phyloP scores from a whole-genome alignment of 2,888 invertebrate species.

The Epiblema foenella region DNA sequence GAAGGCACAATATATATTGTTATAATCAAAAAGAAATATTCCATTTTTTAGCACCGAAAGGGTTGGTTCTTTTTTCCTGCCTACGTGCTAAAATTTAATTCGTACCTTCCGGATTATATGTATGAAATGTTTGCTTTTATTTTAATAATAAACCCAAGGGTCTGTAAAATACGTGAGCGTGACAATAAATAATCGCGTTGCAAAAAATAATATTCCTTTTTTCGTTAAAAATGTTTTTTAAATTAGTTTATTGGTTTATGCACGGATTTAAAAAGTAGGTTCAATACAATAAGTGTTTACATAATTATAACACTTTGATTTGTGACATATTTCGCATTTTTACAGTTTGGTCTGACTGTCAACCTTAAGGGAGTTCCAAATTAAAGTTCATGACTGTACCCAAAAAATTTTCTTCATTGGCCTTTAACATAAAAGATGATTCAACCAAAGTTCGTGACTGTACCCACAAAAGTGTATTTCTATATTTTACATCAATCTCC shows the following conservation, averaged over 20 bases:
- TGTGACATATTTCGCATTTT: no score
- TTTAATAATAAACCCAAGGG: constrained; percentile 43
- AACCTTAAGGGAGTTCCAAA: no score
- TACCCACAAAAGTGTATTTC: no score
- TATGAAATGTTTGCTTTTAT: constrained; percentile 65
- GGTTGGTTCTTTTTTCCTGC: constrained; percentile 74
- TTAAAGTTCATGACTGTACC: no score
- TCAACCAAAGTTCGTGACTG: no score
- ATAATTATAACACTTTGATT: no score
- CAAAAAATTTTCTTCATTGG: no score
- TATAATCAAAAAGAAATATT: constrained; percentile 85
- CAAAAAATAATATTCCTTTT: constrained; percentile 36
- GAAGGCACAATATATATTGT: constrained; percentile 81
- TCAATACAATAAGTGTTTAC: not conserved
- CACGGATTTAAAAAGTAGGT: not conserved
- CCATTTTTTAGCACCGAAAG: constrained; percentile 72
- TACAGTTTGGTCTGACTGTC: no score
- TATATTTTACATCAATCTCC: no score
- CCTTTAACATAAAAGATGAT: no score
- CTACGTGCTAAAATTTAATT: constrained; percentile 84
- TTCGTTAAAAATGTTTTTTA: constrained; percentile 25
- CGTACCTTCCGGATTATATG: constrained; percentile 78
- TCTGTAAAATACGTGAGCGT: constrained; percentile 34
- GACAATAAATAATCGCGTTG: constrained; percentile 37
- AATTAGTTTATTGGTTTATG: not conserved